Evolutionary conservation across 2,113 vertebrate genomes (phyloP).

Genomic region (Spea multiplicata): DNA sequence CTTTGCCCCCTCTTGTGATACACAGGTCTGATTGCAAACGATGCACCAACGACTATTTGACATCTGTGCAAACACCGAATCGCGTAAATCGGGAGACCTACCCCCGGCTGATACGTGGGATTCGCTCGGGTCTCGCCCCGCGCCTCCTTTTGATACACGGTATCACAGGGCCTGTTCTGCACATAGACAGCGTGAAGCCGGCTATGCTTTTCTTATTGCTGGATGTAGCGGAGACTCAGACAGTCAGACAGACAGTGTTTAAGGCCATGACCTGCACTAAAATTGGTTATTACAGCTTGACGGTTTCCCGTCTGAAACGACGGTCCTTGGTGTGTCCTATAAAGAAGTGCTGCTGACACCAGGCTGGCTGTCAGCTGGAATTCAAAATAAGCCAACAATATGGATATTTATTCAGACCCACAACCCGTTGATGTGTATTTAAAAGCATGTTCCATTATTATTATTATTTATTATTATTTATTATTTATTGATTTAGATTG

Average conservation of each 20-base stretch:
- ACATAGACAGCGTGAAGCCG: background rate
- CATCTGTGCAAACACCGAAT: background rate
- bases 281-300: slow-evolving; percentile 33
- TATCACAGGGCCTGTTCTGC: background rate
- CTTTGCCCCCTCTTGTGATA: background rate
- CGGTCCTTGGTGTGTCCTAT: too few species aligned
- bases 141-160: background rate
- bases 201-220: background rate
- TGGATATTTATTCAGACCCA: too few species aligned
- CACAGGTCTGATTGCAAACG: background rate
- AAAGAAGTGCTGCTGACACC: too few species aligned
- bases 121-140: background rate
- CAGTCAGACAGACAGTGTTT: slow-evolving; percentile 27
- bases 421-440: too few species aligned
- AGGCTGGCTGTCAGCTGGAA: too few species aligned
- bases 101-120: background rate
- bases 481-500: too few species aligned
- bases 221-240: too few species aligned
- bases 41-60: background rate
- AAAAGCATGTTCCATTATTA: too few species aligned
- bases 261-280: slow-evolving; percentile 27
- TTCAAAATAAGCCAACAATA: too few species aligned
- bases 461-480: too few species aligned
- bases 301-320: slow-evolving; percentile 5
- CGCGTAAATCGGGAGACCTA: background rate